Evolutionary conservation across 2,113 vertebrate genomes (phyloP).

Genomic region (Dendrocopos noguchii): DNA sequence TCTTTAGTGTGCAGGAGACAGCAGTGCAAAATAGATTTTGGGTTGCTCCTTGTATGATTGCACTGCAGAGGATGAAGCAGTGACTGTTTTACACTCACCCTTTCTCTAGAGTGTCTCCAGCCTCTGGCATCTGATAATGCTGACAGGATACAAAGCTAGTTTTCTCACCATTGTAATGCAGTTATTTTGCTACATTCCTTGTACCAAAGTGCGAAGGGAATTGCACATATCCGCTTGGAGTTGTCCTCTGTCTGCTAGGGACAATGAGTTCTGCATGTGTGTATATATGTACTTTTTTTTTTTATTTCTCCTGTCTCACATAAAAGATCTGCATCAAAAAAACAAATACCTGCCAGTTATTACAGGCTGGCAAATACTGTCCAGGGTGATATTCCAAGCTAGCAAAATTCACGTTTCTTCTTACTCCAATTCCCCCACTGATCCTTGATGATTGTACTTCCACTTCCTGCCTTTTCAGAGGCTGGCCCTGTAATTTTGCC

Average conservation of each 20-base stretch:
- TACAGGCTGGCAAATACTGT: background rate
- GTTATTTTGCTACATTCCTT: background rate
- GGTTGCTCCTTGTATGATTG: background rate
- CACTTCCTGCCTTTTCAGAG: background rate
- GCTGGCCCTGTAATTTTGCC: background rate
- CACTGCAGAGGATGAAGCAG: background rate
- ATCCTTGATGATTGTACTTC: background rate
- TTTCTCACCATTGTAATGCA: background rate
- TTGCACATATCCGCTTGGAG: background rate
- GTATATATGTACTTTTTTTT: background rate
- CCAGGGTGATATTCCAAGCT: background rate
- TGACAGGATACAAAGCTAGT: background rate
- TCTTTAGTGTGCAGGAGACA: background rate
- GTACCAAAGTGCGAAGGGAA: background rate
- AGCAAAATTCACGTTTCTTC: background rate
- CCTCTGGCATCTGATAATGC: background rate
- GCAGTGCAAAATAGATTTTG: background rate
- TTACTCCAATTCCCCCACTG: background rate
- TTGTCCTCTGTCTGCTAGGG: background rate
- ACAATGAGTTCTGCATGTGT: background rate
- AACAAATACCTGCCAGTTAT: background rate
- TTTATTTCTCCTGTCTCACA: background rate
- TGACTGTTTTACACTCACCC: background rate
- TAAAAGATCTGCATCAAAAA: background rate
- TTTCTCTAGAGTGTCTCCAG: background rate